phyloP scores from a whole-genome alignment of 2,888 invertebrate species.

The Phengaris arion region DNA sequence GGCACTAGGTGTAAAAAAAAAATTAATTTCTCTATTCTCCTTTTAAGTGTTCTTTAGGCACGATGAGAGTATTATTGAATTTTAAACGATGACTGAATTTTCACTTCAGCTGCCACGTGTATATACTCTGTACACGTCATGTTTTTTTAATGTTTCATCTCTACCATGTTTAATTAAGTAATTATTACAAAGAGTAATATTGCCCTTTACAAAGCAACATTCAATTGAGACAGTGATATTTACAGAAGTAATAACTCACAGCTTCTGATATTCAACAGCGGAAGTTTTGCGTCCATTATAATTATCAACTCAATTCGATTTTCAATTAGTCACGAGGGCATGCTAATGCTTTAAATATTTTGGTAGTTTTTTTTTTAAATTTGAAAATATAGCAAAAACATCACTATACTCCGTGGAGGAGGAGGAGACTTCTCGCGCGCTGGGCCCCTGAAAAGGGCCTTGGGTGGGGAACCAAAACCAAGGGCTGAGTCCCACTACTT shows the following conservation, averaged over 20 bases:
- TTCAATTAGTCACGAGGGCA: slow-evolving; percentile 1
- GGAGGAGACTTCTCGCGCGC: too few species aligned
- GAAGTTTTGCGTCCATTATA: background rate
- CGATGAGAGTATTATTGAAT: too few species aligned
- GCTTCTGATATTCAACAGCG: slow-evolving; percentile 20
- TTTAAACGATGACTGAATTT: too few species aligned
- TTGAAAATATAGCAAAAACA: too few species aligned
- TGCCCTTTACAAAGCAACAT: background rate
- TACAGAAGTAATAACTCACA: background rate
- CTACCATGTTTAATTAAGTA: background rate
- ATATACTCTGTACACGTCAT: background rate
- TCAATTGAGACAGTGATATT: background rate
- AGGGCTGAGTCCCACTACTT: too few species aligned
- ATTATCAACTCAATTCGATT: background rate
- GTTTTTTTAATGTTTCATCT: background rate
- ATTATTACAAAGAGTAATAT: background rate
- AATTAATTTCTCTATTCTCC: too few species aligned
- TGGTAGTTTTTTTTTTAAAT: background rate
- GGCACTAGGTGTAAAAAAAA: too few species aligned
- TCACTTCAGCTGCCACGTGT: too few species aligned
- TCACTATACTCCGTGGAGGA: too few species aligned
- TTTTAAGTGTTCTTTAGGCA: too few species aligned
- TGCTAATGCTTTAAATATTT: background rate
- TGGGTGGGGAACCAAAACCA: too few species aligned
- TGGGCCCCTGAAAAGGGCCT: too few species aligned